phyloP scores from a whole-genome alignment of 2,888 invertebrate genomes.

The Pristionchus maxplancki region DNA sequence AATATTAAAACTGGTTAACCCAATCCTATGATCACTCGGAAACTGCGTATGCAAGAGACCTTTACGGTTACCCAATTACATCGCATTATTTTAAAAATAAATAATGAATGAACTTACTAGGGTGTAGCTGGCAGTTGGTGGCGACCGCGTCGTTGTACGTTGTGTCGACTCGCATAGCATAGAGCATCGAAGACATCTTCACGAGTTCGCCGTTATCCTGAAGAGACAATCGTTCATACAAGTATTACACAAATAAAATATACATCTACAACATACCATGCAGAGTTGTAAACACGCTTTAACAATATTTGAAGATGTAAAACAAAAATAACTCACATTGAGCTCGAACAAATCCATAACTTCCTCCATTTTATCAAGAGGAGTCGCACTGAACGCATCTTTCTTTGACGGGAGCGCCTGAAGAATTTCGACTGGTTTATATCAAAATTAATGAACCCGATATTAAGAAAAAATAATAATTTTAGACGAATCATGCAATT shows the following conservation, averaged over 20 bases:
- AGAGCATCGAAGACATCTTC: not conserved
- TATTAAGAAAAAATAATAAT: not conserved
- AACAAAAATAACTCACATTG: not conserved
- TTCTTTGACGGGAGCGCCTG: not conserved
- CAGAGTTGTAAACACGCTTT: not conserved
- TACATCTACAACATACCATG: too few relatives aligned
- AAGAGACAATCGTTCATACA: not conserved
- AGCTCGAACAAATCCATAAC: not conserved
- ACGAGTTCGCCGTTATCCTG: conserved; percentile 36
- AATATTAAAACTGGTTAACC: not conserved
- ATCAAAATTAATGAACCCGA: not conserved
- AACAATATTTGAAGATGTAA: not conserved
- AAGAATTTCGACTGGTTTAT: too few relatives aligned
- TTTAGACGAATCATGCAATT: not conserved
- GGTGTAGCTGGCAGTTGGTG: not conserved
- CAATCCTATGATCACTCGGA: too few relatives aligned
- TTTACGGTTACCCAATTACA: too few relatives aligned
- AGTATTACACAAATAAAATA: not conserved
- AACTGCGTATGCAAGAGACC: too few relatives aligned
- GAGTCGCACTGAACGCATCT: not conserved
- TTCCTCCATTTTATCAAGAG: not conserved
- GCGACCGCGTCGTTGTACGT: conserved; percentile 15
- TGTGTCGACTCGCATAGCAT: conserved; percentile 10
- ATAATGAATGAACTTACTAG: not conserved
- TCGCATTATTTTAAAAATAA: too few relatives aligned